Evolutionary conservation across 1,140 invertebrate genomes (phyloP).

Genomic region (Asbolus verrucosus): DNA sequence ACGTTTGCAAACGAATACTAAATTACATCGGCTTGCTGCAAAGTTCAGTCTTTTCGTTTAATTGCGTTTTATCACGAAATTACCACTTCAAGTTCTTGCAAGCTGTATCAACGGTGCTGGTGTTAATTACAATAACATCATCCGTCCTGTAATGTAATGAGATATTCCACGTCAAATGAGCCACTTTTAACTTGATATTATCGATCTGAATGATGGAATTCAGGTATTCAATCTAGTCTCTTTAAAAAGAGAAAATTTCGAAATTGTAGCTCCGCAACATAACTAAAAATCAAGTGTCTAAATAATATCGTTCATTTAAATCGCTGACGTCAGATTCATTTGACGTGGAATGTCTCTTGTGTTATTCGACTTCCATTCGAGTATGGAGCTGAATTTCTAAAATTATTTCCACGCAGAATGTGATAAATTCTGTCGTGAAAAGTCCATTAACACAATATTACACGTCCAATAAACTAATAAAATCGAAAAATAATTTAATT

Average conservation of each 20-base stretch:
- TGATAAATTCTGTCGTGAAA: conserved; percentile 26
- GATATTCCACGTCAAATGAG: too few relatives aligned
- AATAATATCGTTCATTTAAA: too few relatives aligned
- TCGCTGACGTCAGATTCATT: too few relatives aligned
- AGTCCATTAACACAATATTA: conserved; percentile 39
- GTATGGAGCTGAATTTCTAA: not conserved
- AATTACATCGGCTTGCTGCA: conserved; percentile 25
- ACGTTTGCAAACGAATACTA: conserved; percentile 34
- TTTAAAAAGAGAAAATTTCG: too few relatives aligned
- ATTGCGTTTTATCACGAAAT: conserved; percentile 41
- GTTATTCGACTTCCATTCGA: too few relatives aligned
- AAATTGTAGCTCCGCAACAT: too few relatives aligned
- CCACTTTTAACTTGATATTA: too few relatives aligned
- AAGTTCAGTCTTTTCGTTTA: conserved; percentile 23
- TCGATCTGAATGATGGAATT: too few relatives aligned
- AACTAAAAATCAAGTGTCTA: too few relatives aligned
- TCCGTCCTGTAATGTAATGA: conserved; percentile 16
- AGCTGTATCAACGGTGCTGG: conserved; percentile 1
- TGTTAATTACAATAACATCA: conserved; percentile 27
- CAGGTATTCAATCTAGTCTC: too few relatives aligned
- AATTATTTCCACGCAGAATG: conserved; percentile 31
- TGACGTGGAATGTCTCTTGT: too few relatives aligned
- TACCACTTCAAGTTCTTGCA: conserved; percentile 5
- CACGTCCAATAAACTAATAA: conserved; percentile 55
- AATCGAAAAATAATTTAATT: conserved; percentile 57